A percentile compares a stretch with the other conserved stretches of the same genome.
phyloP scores from a whole-genome alignment of 2,113 vertebrate genomes.

The Alosa alosa region DNA sequence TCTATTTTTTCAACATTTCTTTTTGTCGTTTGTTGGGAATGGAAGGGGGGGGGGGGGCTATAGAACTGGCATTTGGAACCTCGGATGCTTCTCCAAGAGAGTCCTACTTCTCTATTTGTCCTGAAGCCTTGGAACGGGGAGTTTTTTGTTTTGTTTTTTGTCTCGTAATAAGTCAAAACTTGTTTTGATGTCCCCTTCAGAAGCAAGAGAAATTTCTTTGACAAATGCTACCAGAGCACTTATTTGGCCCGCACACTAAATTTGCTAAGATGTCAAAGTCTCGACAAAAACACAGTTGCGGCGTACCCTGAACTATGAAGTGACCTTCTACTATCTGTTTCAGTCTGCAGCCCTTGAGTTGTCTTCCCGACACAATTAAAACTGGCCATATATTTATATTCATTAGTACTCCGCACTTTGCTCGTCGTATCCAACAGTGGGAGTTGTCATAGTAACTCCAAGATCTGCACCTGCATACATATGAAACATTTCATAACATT shows the following conservation, averaged over 20 bases:
- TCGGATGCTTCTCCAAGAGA: conserved; percentile 37
- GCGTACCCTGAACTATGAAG: background rate
- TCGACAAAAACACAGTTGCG: background rate
- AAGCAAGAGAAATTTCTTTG: background rate
- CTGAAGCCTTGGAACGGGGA: background rate
- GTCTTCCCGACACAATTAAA: background rate
- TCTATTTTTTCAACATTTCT: background rate
- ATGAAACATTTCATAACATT: background rate
- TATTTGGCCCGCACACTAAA: background rate
- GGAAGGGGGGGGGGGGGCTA: background rate
- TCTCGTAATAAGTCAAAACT: conserved; percentile 43
- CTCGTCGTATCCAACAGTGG: background rate
- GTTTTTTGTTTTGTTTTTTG: conserved; percentile 27
- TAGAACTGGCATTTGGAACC: conserved; percentile 33
- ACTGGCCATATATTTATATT: background rate
- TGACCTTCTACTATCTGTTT: background rate
- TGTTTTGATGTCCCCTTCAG: conserved; percentile 11
- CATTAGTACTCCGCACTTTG: background rate
- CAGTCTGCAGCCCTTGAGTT: background rate
- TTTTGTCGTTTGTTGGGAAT: background rate
- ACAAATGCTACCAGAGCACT: conserved; percentile 13
- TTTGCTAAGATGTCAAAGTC: background rate
- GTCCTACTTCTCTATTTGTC: conserved; percentile 15
- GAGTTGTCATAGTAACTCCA: background rate
- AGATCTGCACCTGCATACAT: background rate